Evolutionary conservation across 1,140 invertebrate species (phyloP).

Genomic region (Drosophila elegans): DNA sequence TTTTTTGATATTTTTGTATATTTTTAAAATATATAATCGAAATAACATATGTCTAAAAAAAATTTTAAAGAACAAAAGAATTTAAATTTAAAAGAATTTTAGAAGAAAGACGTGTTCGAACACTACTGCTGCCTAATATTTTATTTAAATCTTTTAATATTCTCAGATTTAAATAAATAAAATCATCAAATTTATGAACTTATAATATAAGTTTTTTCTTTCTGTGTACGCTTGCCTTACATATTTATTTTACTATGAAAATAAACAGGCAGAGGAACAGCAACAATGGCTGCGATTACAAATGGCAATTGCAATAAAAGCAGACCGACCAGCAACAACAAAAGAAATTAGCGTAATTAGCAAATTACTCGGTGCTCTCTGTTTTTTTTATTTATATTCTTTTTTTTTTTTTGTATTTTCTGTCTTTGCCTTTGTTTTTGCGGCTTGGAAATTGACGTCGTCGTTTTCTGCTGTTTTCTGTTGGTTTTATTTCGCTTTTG

Average conservation of each 20-base stretch:
- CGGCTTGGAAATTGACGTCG: conserved; percentile 70
- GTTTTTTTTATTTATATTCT: conserved; percentile 10
- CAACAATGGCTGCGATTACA: conserved; percentile 60
- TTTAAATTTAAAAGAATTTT: no score
- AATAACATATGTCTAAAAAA: background rate
- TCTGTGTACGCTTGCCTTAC: conserved; percentile 27
- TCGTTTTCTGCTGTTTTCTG: conserved; percentile 15
- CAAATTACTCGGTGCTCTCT: conserved; percentile 69
- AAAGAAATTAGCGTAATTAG: conserved; percentile 82
- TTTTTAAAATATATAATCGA: no score
- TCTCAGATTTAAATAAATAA: no score
- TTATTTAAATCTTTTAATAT: no score
- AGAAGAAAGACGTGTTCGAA: no score
- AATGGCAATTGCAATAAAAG: conserved; percentile 66
- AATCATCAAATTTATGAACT: background rate
- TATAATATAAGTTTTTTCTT: background rate
- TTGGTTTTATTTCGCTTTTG: conserved; percentile 32
- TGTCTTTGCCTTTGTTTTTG: conserved; percentile 46
- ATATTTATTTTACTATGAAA: conserved; percentile 75
- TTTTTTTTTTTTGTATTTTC: conserved; percentile 16
- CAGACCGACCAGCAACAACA: conserved; percentile 65
- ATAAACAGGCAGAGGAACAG: conserved; percentile 50
- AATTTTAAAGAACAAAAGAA: background rate
- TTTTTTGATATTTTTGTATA: no score
- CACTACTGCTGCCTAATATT: no score